Base-by-base conservation (phyloP, 2,888 invertebrate genomes). In the Eilema depressum region DNA sequence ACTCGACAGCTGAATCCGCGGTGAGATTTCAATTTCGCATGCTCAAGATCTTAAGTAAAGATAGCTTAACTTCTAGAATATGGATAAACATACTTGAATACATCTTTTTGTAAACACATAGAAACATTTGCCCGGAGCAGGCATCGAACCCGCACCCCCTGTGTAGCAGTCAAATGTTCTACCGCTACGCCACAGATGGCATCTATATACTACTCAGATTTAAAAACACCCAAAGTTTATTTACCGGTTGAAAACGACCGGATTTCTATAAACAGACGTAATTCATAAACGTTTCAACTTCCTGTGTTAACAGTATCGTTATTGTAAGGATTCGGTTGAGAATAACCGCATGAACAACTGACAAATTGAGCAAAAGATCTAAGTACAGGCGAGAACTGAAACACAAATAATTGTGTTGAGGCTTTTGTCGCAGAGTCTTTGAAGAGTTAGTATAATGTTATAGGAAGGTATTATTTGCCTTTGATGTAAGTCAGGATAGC, bases 281-380 rank as follows among this genome's bases (percentile, higher is more conserved):
- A 56, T 56, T 65, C 53, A 53, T 65, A 30, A 56, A 23, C n/a
- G 47, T 65, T 56, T 23, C 8, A 65, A 3, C 56, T 47, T 12
- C 56, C 30, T 64, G n/a, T 60, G 20, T 26, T 28, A 64, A 17
- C 30, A 56, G 12, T 23, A 8, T 30, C 65, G 14, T 53, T 64
- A 53, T 23, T 53, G 17, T 8, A 23, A 30, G 65, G 56, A 56
- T 65, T 65, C 30, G n/a, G 30, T 65, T 56, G 65, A 56, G 56
- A 56, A 56, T 30, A 56, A 30, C 65, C 30, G 53, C 47, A 33
- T 30, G 53, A 53, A 65, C 56, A 33, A 56, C 28, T 65, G 30
- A 65, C 30, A 53, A 65, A 65, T 64, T 65, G 65, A 65, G 65
- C 56, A 56, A 28, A 56, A 56, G 56, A 30, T 65, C 28, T 56